Base-by-base conservation (phyloP, 2,113 vertebrate genomes). In the Clarias gariepinus region DNA sequence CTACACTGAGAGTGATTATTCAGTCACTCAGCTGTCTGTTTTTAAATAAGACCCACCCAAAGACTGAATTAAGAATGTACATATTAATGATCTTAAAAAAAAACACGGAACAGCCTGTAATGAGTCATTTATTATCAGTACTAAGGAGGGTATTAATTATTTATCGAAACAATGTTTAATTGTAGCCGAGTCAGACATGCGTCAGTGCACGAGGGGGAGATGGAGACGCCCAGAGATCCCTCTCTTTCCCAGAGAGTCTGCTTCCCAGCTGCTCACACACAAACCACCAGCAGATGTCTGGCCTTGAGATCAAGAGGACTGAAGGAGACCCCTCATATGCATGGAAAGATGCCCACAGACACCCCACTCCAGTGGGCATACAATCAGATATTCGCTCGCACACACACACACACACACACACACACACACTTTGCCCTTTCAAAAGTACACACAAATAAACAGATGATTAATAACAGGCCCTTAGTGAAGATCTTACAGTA, bases 251-350 rank as follows among this genome's bases (percentile, higher is more conserved):
- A 82, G 30, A 87, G 81, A 87, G 83, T 92, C 92, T 92, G 91
- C 88, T 88, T 93, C 86, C 92, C 93, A 94, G 92, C 93, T 95
- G 93, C 92, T 91, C 81, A 90, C 90, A 85, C 90, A 92, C 80
- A 93, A 94, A 95, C 91, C 87, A 92, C 90, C 94, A 92, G 91
- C 95, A 95, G 91, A 95, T 95, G 94, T 95, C 93, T 95, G 93
- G 94, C 94, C 86, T 88, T 81, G 85, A 94, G 94, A 95, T 94
- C 93, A 94, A 94, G 92, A 92, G 92, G 83, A 89, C 3, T 86
- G 86, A 89, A 93, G 90, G 92, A 91, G 91, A 93, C 91, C 88
- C 92, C 89, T 94, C 86, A 92, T 92, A 94, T 95, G 92, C 93
- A 92, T 92, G 89, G 90, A 89, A 91, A 90, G 92, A 91, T 89